Evolutionary conservation across 2,888 invertebrate species (phyloP), one percentile per base, ranked within the genome.

Genomic region (Pantelozetes paolii): DNA sequence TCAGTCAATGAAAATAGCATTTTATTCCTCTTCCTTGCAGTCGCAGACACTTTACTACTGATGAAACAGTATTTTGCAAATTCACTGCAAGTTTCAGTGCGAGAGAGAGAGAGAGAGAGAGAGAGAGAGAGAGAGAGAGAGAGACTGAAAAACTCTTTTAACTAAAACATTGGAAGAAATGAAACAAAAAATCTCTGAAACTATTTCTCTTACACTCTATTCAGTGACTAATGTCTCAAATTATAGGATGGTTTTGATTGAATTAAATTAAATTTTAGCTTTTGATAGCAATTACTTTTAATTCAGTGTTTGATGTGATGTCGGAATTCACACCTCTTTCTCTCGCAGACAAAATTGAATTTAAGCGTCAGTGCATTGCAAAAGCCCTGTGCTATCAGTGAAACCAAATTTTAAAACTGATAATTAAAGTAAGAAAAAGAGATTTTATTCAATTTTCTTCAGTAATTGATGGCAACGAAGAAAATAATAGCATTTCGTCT

Each of bases 401-500:
- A 18, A 28, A 57, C n/a, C 28, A 57, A 57, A 2, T 57, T 57
- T 57, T 57, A 54, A 36, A 45, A 57, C 57, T 57, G 28, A 57
- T 57, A 57, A 57, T 57, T 57, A 57, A 23, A 57, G 57, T 11
- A 26, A 6, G 15, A 57, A 18, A 57, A 50, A 20, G 18, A 54
- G n/a, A 2, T 20, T 57, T 57, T 57, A 57, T 57, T 57, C 57
- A 57, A 57, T 57, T 57, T 57, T 57, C 28, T 57, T 57, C 23
- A 57, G 57, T 57, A 57, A 57, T 57, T 57, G 57, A 57, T 57
- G 57, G 57, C 57, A 57, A 28, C 57, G 28, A 28, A 23, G 28
- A 57, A 57, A 57, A 57, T 57, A 57, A 57, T 57, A 23, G 57
- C 57, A 30, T 57, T 57, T 57, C 57, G 18, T 30, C 23, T 57